Evolutionary conservation across 53 echinoderm and acorn worm species (phyloP).

Genomic region (Astropecten irregularis): DNA sequence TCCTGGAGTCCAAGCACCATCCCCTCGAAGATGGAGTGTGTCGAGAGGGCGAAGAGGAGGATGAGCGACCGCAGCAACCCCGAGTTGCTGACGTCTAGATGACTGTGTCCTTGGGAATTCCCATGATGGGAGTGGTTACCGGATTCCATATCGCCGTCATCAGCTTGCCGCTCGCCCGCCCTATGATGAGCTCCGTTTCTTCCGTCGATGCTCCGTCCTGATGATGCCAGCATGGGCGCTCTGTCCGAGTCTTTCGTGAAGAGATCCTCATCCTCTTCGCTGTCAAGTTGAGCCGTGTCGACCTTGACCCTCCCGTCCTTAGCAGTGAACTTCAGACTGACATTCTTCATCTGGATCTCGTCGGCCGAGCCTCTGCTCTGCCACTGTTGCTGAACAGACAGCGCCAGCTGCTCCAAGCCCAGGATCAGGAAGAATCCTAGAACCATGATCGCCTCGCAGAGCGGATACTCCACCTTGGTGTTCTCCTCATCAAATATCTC

Average conservation of each 20-base stretch:
- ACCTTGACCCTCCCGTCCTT: not conserved
- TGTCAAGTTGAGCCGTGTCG: constrained; percentile 4
- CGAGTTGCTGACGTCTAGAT: constrained; percentile 59
- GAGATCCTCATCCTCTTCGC: constrained; percentile 75
- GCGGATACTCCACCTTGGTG: constrained; percentile 66
- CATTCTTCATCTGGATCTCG: constrained; percentile 53
- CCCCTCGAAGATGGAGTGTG: constrained; percentile 94
- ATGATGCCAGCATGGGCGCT: constrained; percentile 29
- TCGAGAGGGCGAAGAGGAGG: constrained; percentile 86
- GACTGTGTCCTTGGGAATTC: constrained; percentile 79
- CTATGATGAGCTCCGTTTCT: constrained; percentile 26
- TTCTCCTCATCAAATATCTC: constrained; percentile 56
- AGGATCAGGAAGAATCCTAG: constrained; percentile 94
- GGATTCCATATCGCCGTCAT: constrained; percentile 40
- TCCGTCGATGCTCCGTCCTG: not conserved
- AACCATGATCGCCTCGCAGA: constrained; percentile 82
- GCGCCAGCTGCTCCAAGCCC: constrained; percentile 73
- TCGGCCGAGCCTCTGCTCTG: constrained; percentile 1
- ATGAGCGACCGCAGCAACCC: constrained; percentile 76
- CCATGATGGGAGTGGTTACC: constrained; percentile 57
- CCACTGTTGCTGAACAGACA: constrained; percentile 62
- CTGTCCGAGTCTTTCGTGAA: constrained; percentile 45
- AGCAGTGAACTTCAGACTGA: constrained; percentile 1
- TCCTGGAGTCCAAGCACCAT: constrained; percentile 95
- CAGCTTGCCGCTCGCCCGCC: not conserved